phyloP scores from a whole-genome alignment of 2,113 vertebrate genomes.

The Bufo gargarizans region DNA sequence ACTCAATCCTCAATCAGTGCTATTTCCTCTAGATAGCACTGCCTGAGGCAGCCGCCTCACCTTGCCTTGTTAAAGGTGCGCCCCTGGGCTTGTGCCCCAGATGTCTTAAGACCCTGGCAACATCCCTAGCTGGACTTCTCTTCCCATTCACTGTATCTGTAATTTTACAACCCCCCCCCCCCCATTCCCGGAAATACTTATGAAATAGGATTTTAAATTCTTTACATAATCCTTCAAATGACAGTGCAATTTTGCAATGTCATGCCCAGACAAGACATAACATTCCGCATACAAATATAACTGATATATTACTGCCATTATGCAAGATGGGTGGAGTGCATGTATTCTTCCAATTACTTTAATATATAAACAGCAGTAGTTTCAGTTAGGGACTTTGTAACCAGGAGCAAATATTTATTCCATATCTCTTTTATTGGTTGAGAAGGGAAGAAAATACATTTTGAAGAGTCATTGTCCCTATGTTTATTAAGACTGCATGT shows the following conservation, averaged over 20 bases:
- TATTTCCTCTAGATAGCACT: no score
- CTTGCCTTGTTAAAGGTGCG: no score
- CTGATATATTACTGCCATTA: not conserved
- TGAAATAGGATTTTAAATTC: no score
- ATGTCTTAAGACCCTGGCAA: no score
- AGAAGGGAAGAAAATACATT: not conserved
- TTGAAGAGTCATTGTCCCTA: not conserved
- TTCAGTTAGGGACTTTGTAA: not conserved
- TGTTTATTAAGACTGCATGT: not conserved
- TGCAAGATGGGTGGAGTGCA: not conserved
- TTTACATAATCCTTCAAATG: not conserved
- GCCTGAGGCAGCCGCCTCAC: no score
- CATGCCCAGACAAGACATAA: not conserved
- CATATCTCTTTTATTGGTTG: not conserved
- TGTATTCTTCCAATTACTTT: not conserved
- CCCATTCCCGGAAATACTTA: no score
- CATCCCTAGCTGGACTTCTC: no score
- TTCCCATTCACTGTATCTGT: no score
- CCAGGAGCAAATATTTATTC: not conserved
- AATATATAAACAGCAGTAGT: not conserved
- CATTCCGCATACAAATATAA: not conserved
- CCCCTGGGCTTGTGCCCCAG: no score
- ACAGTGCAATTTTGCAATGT: not conserved
- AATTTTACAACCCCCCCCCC: no score
- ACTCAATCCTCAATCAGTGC: no score